Conservation (phyloP, 1,140 invertebrate genomes). For the Batillaria attramentaria region DNA sequence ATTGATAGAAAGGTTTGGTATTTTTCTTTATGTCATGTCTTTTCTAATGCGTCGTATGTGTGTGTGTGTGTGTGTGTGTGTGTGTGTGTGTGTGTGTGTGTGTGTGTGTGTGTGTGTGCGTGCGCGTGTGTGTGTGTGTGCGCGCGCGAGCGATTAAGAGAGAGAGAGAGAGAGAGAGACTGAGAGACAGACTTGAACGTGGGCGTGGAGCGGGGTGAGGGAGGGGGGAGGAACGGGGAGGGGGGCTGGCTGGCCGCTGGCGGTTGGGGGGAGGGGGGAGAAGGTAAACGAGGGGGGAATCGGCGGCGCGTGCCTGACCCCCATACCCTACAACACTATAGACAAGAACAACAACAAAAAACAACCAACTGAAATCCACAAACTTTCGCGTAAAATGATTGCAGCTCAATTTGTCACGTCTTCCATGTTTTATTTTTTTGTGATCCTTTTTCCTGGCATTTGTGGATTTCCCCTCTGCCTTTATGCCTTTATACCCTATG, state of each 20-base stretch:
- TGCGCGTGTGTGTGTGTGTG: slow-evolving; percentile 10
- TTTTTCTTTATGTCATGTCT: neutral
- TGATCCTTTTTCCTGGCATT: too few species aligned
- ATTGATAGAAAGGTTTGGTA: neutral
- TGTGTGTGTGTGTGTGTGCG: slow-evolving; percentile 1
- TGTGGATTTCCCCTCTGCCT: too few species aligned
- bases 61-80: slow-evolving; percentile 2
- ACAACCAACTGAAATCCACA: too few species aligned
- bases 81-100: neutral
- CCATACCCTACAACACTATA: neutral
- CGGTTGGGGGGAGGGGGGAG: neutral
- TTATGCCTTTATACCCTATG: too few species aligned
- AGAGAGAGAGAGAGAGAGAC: neutral
- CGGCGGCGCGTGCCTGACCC: too few species aligned
- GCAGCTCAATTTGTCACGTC: too few species aligned
- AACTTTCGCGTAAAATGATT: too few species aligned
- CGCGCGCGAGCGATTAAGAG: neutral
- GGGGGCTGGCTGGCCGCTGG: too few species aligned
- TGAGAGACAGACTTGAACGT: neutral
- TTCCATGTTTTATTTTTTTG: too few species aligned
- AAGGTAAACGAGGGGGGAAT: neutral
- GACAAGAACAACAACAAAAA: neutral
- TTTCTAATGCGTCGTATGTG: too few species aligned
- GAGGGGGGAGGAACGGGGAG: neutral
- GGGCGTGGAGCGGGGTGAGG: neutral